phyloP scores from a whole-genome alignment of 1,140 invertebrate species.

The Leptinotarsa defecta region DNA sequence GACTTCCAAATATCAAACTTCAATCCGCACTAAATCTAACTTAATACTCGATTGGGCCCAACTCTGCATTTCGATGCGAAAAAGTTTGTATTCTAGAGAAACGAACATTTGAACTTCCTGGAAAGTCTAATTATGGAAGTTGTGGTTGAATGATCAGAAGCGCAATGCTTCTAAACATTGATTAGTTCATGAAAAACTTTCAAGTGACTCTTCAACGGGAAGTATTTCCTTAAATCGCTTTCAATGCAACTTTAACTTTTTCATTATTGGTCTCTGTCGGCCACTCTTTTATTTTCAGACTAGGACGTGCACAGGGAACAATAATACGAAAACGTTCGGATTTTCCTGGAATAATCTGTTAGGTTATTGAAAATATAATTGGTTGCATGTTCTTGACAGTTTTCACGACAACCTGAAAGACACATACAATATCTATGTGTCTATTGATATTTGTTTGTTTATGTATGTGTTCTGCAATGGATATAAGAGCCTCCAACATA shows the following conservation, averaged over 20 bases:
- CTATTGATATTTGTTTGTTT: too few species aligned
- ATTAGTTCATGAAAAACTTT: constrained; percentile 47
- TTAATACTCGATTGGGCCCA: background rate
- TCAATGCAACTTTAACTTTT: constrained; percentile 47
- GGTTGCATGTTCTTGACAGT: too few species aligned
- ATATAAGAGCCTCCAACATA: too few species aligned
- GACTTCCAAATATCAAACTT: background rate
- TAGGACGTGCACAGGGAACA: background rate
- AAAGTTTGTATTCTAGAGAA: constrained; percentile 28
- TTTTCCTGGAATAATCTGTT: too few species aligned
- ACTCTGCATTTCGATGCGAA: constrained; percentile 15
- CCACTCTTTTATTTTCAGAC: background rate
- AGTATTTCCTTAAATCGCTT: constrained; percentile 45
- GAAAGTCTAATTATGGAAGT: constrained; percentile 46
- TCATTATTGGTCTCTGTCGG: constrained; percentile 24
- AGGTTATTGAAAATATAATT: too few species aligned
- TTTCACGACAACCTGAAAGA: too few species aligned
- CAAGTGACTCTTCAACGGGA: constrained; percentile 43
- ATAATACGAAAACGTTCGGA: background rate
- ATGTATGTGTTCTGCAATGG: too few species aligned
- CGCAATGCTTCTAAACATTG: constrained; percentile 41
- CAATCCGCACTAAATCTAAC: background rate
- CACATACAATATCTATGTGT: too few species aligned
- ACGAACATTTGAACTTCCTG: constrained; percentile 30
- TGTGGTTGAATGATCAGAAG: constrained; percentile 37